These are phyloP conservation scores for Cylloceria caligata DNA, from an alignment of 2,888 invertebrate species.

Conservation along the genomic window DNA sequence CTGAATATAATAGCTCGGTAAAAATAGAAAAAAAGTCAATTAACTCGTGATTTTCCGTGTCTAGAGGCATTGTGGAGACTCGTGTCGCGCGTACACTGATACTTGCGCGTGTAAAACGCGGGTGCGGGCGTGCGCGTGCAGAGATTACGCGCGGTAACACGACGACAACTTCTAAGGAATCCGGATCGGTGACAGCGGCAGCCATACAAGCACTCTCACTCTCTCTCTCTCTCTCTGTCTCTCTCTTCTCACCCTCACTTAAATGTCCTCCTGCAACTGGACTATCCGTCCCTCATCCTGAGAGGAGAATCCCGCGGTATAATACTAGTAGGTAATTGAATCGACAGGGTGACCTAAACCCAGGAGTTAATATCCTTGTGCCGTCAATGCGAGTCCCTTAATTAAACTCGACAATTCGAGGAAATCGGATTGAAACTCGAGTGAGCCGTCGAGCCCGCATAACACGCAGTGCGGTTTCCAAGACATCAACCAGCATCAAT, in stretches of 20 bases:
- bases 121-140: slow-evolving; percentile 65
- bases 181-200: slow-evolving; percentile 80
- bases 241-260: too few relatives aligned
- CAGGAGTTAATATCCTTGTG: slow-evolving; percentile 66
- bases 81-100: slow-evolving; percentile 6
- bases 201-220: slow-evolving; percentile 73
- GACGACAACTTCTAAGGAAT: slow-evolving; percentile 77
- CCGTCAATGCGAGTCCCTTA: slow-evolving; percentile 69
- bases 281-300: background rate
- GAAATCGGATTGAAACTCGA: slow-evolving; percentile 73
- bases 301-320: slow-evolving; percentile 39
- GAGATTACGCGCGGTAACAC: slow-evolving; percentile 64
- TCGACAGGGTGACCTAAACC: slow-evolving; percentile 64
- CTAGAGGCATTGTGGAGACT: background rate
- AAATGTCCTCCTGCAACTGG: slow-evolving; percentile 56
- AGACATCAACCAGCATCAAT: slow-evolving; percentile 44
- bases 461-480: slow-evolving; percentile 54
- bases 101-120: slow-evolving; percentile 26
- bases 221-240: too few relatives aligned
- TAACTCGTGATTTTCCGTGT: too few relatives aligned
- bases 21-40: too few relatives aligned
- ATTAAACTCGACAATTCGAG: slow-evolving; percentile 72
- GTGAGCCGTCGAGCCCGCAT: slow-evolving; percentile 63
- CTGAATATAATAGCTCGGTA: too few relatives aligned
- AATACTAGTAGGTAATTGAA: slow-evolving; percentile 69